Base-by-base conservation (phyloP, 1,140 invertebrate species). In the Choristoneura fumiferana region DNA sequence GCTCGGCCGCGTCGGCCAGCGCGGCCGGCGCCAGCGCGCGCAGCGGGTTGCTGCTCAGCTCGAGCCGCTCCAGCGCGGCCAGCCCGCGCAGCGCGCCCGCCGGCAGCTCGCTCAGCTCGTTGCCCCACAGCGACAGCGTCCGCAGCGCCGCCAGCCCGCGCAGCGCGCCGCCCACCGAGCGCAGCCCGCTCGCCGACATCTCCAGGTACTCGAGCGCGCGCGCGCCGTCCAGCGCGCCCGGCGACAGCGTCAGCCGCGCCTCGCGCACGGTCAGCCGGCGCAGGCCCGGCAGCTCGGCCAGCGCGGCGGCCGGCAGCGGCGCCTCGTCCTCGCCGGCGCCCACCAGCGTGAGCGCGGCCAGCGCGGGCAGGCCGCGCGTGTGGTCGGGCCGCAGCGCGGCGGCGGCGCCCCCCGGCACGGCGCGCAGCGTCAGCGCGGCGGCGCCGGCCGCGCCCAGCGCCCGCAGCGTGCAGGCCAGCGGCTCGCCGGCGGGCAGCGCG, bases 261-360 rank as follows among this genome's bases (percentile, higher is more conserved):
- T 43, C 40, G n/a, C 40, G 40, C 15, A 43, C 40, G 17, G 40
- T 43, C 22, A 43, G 22, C 22, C 8, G 17, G 17, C 40, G 40
- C 5, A 43, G 13, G 3, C 15, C 0, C 8, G 40, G 40, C 40
- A 43, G 40, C 4, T 14, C 40, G 4, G 40, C 15, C 22, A 43
- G 22, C 10, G 40, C 40, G 4, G 8, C 40, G 17, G 40, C 22
- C 2, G 40, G 40, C 6, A 43, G 15, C 17, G 17, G 40, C n/a
- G 15, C 14, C 17, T 18, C n/a, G n/a, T n/a, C n/a, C n/a, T n/a
- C 9, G 13, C 15, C 14, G 10, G 40, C 8, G 40, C 40, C 40
- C 15, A 43, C 40, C n/a, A 43, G 10, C 8, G 40, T 43, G 14
- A 43, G 40, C 3, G 15, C n/a, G 5, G 40, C 17, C 22, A 43